Percentiles rank a stretch among this genome's conserved stretches.
These are phyloP conservation scores for Hymenopus coronatus DNA, from an alignment of 2,888 invertebrate genomes.

Conservation along the genomic window DNA sequence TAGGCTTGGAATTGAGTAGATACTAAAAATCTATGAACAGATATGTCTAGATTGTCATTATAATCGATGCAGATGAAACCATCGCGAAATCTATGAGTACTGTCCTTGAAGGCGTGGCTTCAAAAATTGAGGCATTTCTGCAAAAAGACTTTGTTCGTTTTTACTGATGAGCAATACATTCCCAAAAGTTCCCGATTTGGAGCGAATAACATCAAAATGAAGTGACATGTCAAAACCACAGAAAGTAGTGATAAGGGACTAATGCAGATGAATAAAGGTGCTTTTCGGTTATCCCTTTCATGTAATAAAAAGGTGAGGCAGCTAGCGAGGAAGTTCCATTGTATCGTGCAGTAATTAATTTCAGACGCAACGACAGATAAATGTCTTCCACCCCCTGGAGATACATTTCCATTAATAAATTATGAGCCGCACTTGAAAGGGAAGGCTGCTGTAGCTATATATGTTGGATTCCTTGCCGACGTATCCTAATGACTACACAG, in stretches of 20 bases:
- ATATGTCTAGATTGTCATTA: too few species aligned
- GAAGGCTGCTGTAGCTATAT: not conserved
- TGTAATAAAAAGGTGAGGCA: not conserved
- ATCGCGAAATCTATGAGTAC: too few species aligned
- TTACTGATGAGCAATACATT: too few species aligned
- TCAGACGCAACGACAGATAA: not conserved
- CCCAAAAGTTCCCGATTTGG: too few species aligned
- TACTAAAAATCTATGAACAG: too few species aligned
- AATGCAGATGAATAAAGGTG: not conserved
- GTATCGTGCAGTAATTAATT: not conserved
- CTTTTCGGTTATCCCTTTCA: too few species aligned
- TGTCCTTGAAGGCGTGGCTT: too few species aligned
- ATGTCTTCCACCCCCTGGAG: not conserved
- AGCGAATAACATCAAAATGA: too few species aligned
- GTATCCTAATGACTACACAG: slow-evolving; percentile 5
- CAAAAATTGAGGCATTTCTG: too few species aligned
- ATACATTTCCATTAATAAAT: slow-evolving; percentile 21
- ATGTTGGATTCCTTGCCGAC: not conserved
- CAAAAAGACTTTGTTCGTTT: too few species aligned
- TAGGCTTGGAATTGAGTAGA: too few species aligned
- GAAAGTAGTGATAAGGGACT: not conserved
- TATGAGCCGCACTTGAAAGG: not conserved
- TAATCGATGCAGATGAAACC: too few species aligned
- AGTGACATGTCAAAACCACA: not conserved
- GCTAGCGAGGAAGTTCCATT: not conserved